These are phyloP conservation scores for Yponomeuta plumbellus DNA, from an alignment of 2,888 invertebrate species.

Conservation along the genomic window DNA sequence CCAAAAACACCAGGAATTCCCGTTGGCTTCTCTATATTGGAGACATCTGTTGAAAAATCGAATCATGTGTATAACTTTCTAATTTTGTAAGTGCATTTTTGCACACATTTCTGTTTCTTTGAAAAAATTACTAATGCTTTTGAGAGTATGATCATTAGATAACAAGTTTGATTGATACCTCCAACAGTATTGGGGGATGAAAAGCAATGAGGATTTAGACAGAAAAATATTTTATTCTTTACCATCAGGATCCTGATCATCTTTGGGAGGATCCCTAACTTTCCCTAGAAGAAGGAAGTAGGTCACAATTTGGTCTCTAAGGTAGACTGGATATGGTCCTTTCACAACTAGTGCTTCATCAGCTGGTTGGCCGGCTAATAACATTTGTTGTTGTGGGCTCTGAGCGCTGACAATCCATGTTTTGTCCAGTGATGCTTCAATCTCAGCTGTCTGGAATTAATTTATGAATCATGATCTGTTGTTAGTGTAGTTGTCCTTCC, in stretches of 20 bases:
- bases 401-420: conserved; percentile 96
- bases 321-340: conserved; percentile 89
- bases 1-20: conserved; percentile 70
- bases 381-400: conserved; percentile 82
- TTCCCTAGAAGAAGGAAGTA: conserved; percentile 90
- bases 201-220: not conserved
- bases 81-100: too few species aligned
- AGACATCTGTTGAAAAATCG: conserved; percentile 79
- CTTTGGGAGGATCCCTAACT: conserved; percentile 57
- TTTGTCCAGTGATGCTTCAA: conserved; percentile 86
- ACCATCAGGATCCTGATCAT: conserved; percentile 81
- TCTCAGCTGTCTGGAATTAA: conserved; percentile 78
- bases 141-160: too few species aligned
- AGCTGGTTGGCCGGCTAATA: conserved; percentile 78
- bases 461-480: not conserved
- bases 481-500: too few species aligned
- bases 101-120: too few species aligned
- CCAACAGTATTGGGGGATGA: not conserved
- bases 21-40: conserved; percentile 78
- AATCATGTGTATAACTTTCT: not conserved
- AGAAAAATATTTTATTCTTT: conserved; percentile 22
- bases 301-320: conserved; percentile 83
- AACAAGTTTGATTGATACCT: too few species aligned
- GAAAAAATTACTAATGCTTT: too few species aligned
- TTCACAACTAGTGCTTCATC: conserved; percentile 85